These are phyloP conservation scores for Aspidiotus rigidus DNA, from an alignment of 2,888 invertebrate species.

Conservation along the genomic window DNA sequence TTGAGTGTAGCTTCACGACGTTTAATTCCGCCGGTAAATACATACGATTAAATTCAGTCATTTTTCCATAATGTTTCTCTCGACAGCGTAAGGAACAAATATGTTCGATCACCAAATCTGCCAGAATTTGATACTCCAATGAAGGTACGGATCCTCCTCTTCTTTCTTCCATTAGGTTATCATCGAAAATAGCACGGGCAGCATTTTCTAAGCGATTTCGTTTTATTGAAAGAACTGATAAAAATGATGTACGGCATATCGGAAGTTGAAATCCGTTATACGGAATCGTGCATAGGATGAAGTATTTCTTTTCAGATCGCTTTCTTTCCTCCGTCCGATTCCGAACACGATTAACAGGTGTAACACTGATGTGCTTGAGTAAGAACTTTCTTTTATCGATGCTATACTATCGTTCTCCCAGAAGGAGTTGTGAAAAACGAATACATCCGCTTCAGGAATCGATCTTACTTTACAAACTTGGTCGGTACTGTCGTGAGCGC, in stretches of 20 bases:
- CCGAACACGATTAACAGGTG: not conserved
- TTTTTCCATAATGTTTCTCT: conserved; percentile 7
- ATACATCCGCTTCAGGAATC: not conserved
- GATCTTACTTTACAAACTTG: conserved; percentile 1
- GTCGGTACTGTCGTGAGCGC: not conserved
- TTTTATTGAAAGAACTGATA: not conserved
- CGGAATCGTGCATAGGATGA: not conserved
- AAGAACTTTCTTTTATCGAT: not conserved
- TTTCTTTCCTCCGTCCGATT: not conserved
- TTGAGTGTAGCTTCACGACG: not conserved
- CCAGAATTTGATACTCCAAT: not conserved
- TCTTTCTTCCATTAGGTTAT: not conserved
- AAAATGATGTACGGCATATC: not conserved
- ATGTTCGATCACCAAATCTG: not conserved
- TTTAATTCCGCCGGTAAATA: conserved; percentile 5
- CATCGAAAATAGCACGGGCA: not conserved
- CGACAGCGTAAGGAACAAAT: not conserved
- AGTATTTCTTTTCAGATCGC: not conserved
- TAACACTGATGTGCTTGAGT: not conserved
- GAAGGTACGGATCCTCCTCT: not conserved
- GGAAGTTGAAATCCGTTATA: not conserved
- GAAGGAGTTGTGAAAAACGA: not conserved
- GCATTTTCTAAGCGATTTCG: conserved; percentile 3
- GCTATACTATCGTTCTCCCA: not conserved
- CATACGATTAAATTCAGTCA: conserved; percentile 3